A percentile compares a stretch with the other conserved stretches of the same genome.
Conservation (phyloP, 2,888 invertebrate genomes). For the Microplitis deprimator region DNA sequence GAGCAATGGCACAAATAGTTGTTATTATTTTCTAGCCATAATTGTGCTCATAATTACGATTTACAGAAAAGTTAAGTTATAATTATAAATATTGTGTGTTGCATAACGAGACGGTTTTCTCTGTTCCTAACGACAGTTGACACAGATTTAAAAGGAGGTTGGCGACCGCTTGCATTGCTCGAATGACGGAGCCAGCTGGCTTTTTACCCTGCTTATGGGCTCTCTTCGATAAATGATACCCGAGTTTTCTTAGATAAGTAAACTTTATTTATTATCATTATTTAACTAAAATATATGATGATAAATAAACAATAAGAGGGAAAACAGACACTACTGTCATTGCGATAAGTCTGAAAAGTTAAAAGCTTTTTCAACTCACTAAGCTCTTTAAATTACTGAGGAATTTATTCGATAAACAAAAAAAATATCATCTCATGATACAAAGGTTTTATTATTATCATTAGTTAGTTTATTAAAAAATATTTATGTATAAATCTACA, state of each 20-base stretch:
- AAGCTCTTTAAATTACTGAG: not conserved
- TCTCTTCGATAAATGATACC: not conserved
- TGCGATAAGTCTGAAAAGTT: not conserved
- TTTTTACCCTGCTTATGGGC: constrained; percentile 3
- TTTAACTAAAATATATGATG: too few relatives aligned
- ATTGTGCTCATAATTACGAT: not conserved
- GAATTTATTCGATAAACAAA: not conserved
- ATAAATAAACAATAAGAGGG: too few relatives aligned
- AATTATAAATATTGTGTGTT: not conserved
- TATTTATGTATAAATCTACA: too few relatives aligned
- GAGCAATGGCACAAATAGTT: too few relatives aligned
- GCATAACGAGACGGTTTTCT: not conserved
- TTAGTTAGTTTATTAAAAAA: too few relatives aligned
- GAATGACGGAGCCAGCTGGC: constrained; percentile 2
- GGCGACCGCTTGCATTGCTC: constrained; percentile 31
- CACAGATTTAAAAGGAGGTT: constrained; percentile 56
- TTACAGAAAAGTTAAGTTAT: not conserved
- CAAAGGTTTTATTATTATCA: too few relatives aligned
- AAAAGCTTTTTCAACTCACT: not conserved
- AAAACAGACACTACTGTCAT: not conserved
- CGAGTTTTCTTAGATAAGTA: not conserved
- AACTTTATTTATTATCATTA: not conserved
- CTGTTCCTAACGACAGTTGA: constrained; percentile 55
- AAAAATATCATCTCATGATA: not conserved
- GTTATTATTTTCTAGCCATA: not conserved